Conservation (phyloP, 2,888 invertebrate species). For the Tinea pellionella region DNA sequence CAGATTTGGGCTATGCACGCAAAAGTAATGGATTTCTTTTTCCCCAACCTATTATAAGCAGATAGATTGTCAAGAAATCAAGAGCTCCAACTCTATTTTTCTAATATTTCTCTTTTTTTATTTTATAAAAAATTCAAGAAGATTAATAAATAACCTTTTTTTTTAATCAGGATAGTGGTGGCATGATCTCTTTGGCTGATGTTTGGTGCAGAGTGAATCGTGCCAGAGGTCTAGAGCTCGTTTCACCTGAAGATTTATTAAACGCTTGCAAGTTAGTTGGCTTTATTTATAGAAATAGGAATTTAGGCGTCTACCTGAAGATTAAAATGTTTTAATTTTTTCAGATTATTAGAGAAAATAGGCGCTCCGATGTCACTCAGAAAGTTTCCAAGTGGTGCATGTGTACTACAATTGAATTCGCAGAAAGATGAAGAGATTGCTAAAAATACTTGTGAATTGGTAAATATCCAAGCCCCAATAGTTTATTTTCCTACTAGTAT, state of each 20-base stretch:
- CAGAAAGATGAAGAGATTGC: conserved; percentile 79
- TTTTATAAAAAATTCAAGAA: too few relatives aligned
- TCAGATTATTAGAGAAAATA: conserved; percentile 69
- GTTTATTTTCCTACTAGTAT: too few relatives aligned
- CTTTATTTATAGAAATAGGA: conserved; percentile 14
- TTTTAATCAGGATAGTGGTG: conserved; percentile 80
- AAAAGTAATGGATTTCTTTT: too few relatives aligned
- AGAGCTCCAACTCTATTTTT: too few relatives aligned
- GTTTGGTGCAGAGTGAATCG: conserved; percentile 97
- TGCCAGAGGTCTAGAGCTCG: conserved; percentile 92
- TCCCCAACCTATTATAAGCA: too few relatives aligned
- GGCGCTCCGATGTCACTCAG: conserved; percentile 81
- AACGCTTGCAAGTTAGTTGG: conserved; percentile 83
- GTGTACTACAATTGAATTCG: conserved; percentile 87
- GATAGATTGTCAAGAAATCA: too few relatives aligned
- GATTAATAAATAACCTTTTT: neutral
- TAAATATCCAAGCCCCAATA: too few relatives aligned
- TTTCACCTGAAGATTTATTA: conserved; percentile 96
- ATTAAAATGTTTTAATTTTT: too few relatives aligned
- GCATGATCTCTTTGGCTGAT: conserved; percentile 97
- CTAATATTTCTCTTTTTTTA: too few relatives aligned
- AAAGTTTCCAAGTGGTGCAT: conserved; percentile 94
- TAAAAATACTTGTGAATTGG: conserved; percentile 73
- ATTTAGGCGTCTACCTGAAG: too few relatives aligned
- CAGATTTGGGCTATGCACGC: too few relatives aligned